Percentiles rank a stretch among this genome's conserved stretches.
Evolutionary conservation across 2,797 vertebrate genomes (phyloP).

Genomic region (Mormyrus hasselquistii): DNA sequence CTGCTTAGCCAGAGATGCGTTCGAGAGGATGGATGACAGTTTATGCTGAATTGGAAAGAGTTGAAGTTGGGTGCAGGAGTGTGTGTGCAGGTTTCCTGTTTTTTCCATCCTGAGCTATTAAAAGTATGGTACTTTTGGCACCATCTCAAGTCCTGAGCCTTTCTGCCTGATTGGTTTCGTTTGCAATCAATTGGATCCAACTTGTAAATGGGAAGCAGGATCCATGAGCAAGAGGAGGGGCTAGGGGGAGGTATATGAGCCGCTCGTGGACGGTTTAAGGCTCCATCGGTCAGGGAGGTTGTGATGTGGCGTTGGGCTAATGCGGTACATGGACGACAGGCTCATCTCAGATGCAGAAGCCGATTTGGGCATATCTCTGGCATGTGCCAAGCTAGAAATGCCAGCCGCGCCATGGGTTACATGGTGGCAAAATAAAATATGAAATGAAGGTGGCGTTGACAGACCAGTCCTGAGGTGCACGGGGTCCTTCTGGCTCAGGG

Average conservation of each 20-base stretch:
- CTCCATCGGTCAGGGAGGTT: slow-evolving; percentile 50
- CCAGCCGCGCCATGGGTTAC: neutral
- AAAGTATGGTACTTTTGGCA: slow-evolving; percentile 47
- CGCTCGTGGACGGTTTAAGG: slow-evolving; percentile 47
- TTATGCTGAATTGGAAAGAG: slow-evolving; percentile 28
- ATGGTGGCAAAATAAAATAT: neutral
- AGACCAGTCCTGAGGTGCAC: neutral
- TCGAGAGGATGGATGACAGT: slow-evolving; percentile 25
- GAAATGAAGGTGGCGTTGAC: neutral
- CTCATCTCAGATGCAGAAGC: slow-evolving; percentile 37
- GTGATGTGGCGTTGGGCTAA: slow-evolving; percentile 54
- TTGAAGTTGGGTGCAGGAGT: slow-evolving; percentile 24
- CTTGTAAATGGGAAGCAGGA: slow-evolving; percentile 48
- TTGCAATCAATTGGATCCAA: slow-evolving; percentile 53
- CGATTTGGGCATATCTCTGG: neutral
- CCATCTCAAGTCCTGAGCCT: slow-evolving; percentile 46
- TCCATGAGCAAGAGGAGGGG: slow-evolving; percentile 45
- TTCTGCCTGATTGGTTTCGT: slow-evolving; percentile 56
- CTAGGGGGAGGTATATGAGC: slow-evolving; percentile 28
- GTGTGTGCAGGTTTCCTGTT: slow-evolving; percentile 28
- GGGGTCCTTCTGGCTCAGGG: neutral
- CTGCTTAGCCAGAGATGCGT: slow-evolving; percentile 21
- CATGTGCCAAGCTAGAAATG: neutral
- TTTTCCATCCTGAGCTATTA: slow-evolving; percentile 33
- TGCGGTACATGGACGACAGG: slow-evolving; percentile 54